Percentiles rank a stretch among this genome's conserved stretches.
Evolutionary conservation across 2,888 invertebrate genomes (phyloP).

Genomic region (Mimachlamys varia): DNA sequence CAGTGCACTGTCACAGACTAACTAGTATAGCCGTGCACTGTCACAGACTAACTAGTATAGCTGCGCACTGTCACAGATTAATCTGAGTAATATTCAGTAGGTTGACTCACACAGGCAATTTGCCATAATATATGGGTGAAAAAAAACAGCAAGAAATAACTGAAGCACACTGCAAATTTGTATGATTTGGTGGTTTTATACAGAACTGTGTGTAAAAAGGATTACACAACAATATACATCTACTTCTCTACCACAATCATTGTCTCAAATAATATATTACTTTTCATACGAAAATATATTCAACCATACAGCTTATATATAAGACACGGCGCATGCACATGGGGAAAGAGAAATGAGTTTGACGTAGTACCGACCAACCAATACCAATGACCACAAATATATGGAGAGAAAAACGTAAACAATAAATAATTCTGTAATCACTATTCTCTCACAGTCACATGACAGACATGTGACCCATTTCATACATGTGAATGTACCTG

Average conservation of each 20-base stretch:
- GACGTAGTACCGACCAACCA: background rate
- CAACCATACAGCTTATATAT: slow-evolving; percentile 36
- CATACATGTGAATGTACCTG: background rate
- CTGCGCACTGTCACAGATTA: background rate
- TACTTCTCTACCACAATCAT: background rate
- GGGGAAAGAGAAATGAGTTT: background rate
- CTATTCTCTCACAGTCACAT: background rate
- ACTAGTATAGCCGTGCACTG: too few relatives aligned
- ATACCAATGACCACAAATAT: slow-evolving; percentile 21
- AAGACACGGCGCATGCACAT: slow-evolving; percentile 31
- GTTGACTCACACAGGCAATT: background rate
- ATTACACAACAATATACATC: background rate
- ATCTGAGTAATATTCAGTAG: background rate
- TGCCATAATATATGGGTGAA: background rate
- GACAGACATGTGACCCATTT: background rate
- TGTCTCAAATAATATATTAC: slow-evolving; percentile 21
- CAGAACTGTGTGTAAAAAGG: background rate
- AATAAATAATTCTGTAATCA: background rate
- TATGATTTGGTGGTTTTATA: background rate
- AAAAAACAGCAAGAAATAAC: background rate
- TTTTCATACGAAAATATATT: slow-evolving; percentile 33
- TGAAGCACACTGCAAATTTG: slow-evolving; percentile 18
- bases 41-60: too few relatives aligned
- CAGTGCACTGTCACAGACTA: too few relatives aligned
- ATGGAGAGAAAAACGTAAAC: slow-evolving; percentile 22